Conservation (phyloP, 2,113 vertebrate genomes). For the Corythornis madagascariensis region DNA sequence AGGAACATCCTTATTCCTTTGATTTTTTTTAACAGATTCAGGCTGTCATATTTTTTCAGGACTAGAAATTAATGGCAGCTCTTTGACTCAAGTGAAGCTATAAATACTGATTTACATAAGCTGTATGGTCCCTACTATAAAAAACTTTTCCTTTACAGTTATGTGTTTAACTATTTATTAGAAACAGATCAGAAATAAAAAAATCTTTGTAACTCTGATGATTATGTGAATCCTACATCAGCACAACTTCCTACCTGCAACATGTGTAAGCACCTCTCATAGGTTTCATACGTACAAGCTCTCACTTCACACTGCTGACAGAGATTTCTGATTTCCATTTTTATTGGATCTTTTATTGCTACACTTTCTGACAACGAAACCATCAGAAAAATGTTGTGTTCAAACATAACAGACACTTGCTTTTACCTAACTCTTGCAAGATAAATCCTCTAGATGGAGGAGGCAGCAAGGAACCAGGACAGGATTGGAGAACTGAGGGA, state of each 20-base stretch:
- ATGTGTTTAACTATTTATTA: not conserved
- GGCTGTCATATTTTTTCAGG: not conserved
- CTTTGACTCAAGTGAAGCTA: not conserved
- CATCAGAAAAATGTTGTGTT: not conserved
- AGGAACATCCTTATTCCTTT: not conserved
- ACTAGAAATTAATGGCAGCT: not conserved
- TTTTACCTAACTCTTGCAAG: not conserved
- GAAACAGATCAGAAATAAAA: not conserved
- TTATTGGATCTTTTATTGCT: not conserved
- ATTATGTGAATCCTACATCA: not conserved
- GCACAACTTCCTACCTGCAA: not conserved
- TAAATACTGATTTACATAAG: not conserved
- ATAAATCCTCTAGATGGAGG: not conserved
- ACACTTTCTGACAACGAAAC: not conserved
- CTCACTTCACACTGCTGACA: not conserved
- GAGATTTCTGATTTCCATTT: not conserved
- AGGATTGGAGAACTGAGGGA: rapidly evolving
- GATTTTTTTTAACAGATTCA: not conserved
- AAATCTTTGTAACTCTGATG: not conserved
- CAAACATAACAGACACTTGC: not conserved
- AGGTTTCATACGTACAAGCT: not conserved
- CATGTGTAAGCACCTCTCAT: rapidly evolving
- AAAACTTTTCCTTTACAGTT: not conserved
- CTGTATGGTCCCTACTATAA: not conserved
- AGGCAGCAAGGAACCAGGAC: rapidly evolving